Conservation (phyloP, 2,888 invertebrate species). For the Habrosyne pyritoides region DNA sequence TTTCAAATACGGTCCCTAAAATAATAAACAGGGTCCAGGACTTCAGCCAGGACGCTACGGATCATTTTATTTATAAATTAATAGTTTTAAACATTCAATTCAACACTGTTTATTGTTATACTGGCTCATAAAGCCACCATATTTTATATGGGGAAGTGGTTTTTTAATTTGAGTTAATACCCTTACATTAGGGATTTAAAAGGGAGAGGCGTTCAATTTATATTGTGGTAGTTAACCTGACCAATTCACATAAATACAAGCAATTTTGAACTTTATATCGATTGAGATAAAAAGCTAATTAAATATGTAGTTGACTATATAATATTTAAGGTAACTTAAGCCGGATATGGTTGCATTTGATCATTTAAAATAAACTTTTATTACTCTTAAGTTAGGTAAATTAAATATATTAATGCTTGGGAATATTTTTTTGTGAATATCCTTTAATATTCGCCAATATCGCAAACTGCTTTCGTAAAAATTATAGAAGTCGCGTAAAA, state of each 20-base stretch:
- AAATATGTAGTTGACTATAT: neutral
- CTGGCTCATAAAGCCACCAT: constrained; percentile 27
- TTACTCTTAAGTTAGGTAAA: too few relatives aligned
- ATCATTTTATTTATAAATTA: constrained; percentile 17
- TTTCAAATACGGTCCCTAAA: constrained; percentile 6
- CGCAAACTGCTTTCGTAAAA: too few relatives aligned
- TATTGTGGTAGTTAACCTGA: neutral
- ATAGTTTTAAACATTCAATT: constrained; percentile 15
- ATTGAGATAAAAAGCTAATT: neutral
- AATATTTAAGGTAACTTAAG: constrained; percentile 11
- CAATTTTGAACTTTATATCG: neutral
- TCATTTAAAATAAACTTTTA: neutral
- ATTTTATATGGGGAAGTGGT: constrained; percentile 15
- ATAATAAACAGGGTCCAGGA: constrained; percentile 11
- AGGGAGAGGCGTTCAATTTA: constrained; percentile 8
- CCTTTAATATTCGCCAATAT: too few relatives aligned
- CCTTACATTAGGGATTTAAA: constrained; percentile 11
- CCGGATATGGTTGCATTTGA: constrained; percentile 3
- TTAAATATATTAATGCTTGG: too few relatives aligned
- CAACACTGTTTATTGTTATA: constrained; percentile 33
- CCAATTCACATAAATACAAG: neutral
- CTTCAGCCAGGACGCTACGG: neutral
- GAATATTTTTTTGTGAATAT: neutral
- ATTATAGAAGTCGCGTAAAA: too few relatives aligned
- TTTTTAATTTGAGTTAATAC: constrained; percentile 16